phyloP scores from a whole-genome alignment of 2,113 vertebrate genomes.

The Eulemur macaco region DNA sequence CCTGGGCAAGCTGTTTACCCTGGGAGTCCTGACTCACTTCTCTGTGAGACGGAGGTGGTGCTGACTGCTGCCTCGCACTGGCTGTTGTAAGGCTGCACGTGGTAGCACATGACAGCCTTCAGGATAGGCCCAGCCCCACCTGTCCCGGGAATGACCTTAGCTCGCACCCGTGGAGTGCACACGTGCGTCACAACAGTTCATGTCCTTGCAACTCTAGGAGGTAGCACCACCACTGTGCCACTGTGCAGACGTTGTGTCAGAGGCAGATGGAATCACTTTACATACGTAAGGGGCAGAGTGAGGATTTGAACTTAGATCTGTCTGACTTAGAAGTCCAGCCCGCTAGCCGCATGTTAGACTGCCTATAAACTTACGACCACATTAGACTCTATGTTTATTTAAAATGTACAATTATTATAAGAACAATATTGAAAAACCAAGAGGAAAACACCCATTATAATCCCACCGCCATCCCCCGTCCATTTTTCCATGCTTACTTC shows the following conservation, averaged over 20 bases:
- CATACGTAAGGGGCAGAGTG: neutral
- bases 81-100: neutral
- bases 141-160: neutral
- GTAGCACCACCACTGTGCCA: neutral
- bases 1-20: neutral
- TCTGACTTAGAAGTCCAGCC: neutral
- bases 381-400: neutral
- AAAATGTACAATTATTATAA: neutral
- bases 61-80: neutral
- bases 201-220: neutral
- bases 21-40: neutral
- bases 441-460: neutral
- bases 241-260: neutral
- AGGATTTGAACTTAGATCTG: neutral
- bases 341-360: neutral
- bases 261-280: neutral
- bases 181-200: rapidly evolving
- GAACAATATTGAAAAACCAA: neutral
- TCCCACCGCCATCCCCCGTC: neutral
- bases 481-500: neutral
- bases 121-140: neutral
- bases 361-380: neutral
- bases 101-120: neutral
- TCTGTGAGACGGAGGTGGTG: neutral
- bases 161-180: neutral